A percentile compares a stretch with the other conserved stretches of the same genome.
Conservation (phyloP, 2,888 invertebrate genomes). For the Tetropium fuscum region DNA sequence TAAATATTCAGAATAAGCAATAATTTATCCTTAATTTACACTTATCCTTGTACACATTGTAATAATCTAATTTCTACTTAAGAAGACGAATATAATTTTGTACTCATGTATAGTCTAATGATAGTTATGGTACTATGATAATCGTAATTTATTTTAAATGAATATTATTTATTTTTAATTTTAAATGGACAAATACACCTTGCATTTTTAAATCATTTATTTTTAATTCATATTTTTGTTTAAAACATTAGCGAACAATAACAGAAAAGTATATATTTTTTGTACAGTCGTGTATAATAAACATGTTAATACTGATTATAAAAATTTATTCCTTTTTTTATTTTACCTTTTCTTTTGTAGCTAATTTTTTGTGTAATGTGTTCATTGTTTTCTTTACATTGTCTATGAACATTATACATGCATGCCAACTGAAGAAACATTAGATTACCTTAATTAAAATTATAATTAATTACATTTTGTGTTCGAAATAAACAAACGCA, state of each 20-base stretch:
- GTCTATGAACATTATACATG: too few species aligned
- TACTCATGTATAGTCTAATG: constrained; percentile 21
- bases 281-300: constrained; percentile 19
- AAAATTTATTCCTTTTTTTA: constrained; percentile 5
- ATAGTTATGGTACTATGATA: constrained; percentile 3
- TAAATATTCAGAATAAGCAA: too few species aligned
- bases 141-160: too few species aligned
- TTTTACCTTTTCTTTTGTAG: not conserved
- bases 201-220: constrained; percentile 25
- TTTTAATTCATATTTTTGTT: constrained; percentile 6
- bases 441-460: too few species aligned
- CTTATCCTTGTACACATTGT: too few species aligned
- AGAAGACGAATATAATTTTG: constrained; percentile 12
- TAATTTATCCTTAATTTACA: too few species aligned
- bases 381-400: too few species aligned
- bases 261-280: not conserved
- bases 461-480: too few species aligned
- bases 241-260: constrained; percentile 3
- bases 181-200: constrained; percentile 10
- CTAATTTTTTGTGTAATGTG: constrained; percentile 26
- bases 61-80: constrained; percentile 4
- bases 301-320: constrained; percentile 5
- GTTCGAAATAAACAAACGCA: too few species aligned
- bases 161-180: constrained; percentile 10
- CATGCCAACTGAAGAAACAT: too few species aligned